Evolutionary conservation across 92 coral and sea anemone genomes (phyloP), one percentile per base, ranked within the genome.

Genomic region (Bergia sp.): DNA sequence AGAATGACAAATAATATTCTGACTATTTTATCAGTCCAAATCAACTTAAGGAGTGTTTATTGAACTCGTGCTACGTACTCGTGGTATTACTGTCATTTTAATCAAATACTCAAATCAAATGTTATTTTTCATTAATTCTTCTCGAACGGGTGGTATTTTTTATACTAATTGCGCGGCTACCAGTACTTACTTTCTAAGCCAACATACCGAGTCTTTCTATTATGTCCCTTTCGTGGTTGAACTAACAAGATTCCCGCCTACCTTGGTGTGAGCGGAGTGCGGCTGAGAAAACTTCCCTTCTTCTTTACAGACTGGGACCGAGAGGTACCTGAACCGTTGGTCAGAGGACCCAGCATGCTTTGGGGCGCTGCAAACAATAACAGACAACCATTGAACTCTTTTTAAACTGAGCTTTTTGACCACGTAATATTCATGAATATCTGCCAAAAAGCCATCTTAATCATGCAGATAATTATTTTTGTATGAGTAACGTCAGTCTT

Each of bases 201-300:
- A 11, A 53, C 69, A 61, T 20, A 61, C 8, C 69, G 7, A 16
- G 29, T 61, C 69, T 3, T 21, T 16, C 7, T 61, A 20, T 61
- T 61, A 8, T 8, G 2, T 53, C 58, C 8, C 50, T 45, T 57
- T 16, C 8, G 69, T 61, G 23, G 21, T 3, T 61, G 23, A 61
- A 61, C 7, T 61, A 4, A 61, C 69, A 6, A 61, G 21, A 75
- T 16, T 9, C 5, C 50, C 50, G 16, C 37, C 20, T 95, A 97
- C 99, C 99, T 93, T 88, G 99, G 98, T 37, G 99, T 97, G 76
- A 97, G 93, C 45, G 99, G 99, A 0, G 99, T 97, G 38, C 99
- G 93, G 89, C 97, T 69, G 58, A 97, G 96, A 81, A 97, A 91
- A 81, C 99, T 97, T 73, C 99, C 98, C 87, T 97, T 97, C 95